Conservation (phyloP, 2,113 vertebrate species). For the Amphiprion percula region DNA sequence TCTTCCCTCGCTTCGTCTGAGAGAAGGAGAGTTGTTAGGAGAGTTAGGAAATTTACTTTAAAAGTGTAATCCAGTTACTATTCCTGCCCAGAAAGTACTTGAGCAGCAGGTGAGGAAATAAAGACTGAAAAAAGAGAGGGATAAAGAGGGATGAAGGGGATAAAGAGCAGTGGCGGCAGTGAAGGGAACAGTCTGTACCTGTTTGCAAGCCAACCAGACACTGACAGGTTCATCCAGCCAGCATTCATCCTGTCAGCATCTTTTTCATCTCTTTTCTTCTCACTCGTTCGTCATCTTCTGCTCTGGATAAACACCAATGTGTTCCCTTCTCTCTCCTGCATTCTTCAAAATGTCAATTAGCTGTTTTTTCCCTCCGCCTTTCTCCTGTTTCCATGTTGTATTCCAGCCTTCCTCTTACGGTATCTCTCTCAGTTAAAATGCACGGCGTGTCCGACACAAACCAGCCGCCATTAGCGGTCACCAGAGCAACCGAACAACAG, state of each 20-base stretch:
- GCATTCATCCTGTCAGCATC: slow-evolving; percentile 70
- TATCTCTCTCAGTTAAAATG: slow-evolving; percentile 63
- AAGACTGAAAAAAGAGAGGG: slow-evolving; percentile 34
- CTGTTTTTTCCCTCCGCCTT: background rate
- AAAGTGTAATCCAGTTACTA: slow-evolving; percentile 52
- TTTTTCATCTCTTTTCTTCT: slow-evolving; percentile 31
- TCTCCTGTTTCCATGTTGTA: background rate
- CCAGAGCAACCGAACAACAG: slow-evolving; percentile 70
- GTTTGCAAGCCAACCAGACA: slow-evolving; percentile 76
- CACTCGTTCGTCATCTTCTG: slow-evolving; percentile 32
- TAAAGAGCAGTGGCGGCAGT: slow-evolving; percentile 45
- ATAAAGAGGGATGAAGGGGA: slow-evolving; percentile 54
- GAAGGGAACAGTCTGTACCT: slow-evolving; percentile 81
- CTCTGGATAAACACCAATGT: slow-evolving; percentile 29
- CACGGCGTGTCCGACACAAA: slow-evolving; percentile 56
- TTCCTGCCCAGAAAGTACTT: slow-evolving; percentile 44
- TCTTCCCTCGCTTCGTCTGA: slow-evolving; percentile 43
- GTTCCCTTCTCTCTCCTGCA: background rate
- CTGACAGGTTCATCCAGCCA: slow-evolving; percentile 67
- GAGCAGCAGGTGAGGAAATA: slow-evolving; percentile 59
- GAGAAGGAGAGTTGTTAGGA: background rate
- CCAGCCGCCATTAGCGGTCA: slow-evolving; percentile 53
- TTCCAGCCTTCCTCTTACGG: slow-evolving; percentile 17
- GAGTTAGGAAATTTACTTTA: slow-evolving; percentile 24
- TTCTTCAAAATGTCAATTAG: slow-evolving; percentile 23